These are phyloP conservation scores for Platalea minor DNA, from an alignment of 2,797 vertebrate genomes.

Conservation along the genomic window DNA sequence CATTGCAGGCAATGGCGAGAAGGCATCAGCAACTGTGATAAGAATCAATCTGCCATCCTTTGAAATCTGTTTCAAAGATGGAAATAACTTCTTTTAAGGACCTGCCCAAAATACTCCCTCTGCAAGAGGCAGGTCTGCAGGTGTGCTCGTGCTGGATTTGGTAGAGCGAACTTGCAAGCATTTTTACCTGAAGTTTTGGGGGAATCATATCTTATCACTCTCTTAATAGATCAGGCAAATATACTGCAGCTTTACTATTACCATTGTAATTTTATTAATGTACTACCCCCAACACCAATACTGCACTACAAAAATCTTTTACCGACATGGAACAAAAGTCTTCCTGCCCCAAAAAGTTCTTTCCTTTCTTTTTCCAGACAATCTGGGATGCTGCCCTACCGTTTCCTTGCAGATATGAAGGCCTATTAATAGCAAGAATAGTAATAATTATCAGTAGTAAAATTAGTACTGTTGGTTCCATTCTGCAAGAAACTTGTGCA, in stretches of 20 bases:
- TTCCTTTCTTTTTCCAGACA: not conserved
- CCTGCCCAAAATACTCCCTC: not conserved
- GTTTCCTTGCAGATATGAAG: not conserved
- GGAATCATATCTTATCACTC: not conserved
- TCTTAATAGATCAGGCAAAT: not conserved
- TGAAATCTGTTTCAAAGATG: not conserved
- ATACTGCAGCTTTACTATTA: not conserved
- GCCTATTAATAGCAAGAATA: not conserved
- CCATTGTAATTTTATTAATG: not conserved
- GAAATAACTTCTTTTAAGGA: not conserved
- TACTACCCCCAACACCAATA: not conserved
- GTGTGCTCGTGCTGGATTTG: not conserved
- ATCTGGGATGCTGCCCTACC: not conserved
- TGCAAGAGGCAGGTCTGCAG: not conserved
- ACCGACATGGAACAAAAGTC: not conserved
- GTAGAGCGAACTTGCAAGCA: accelerated
- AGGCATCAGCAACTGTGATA: not conserved
- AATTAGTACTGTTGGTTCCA: not conserved
- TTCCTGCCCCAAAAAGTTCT: not conserved
- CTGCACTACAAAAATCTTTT: not conserved
- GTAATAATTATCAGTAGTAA: not conserved
- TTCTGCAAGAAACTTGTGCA: not conserved
- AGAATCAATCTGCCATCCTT: not conserved
- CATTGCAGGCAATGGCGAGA: accelerated
- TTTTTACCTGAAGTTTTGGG: not conserved